A percentile compares a stretch with the other conserved stretches of the same genome.
Evolutionary conservation across 2,113 vertebrate genomes (phyloP).

Genomic region (Rhegmatorhina hoffmannsi): DNA sequence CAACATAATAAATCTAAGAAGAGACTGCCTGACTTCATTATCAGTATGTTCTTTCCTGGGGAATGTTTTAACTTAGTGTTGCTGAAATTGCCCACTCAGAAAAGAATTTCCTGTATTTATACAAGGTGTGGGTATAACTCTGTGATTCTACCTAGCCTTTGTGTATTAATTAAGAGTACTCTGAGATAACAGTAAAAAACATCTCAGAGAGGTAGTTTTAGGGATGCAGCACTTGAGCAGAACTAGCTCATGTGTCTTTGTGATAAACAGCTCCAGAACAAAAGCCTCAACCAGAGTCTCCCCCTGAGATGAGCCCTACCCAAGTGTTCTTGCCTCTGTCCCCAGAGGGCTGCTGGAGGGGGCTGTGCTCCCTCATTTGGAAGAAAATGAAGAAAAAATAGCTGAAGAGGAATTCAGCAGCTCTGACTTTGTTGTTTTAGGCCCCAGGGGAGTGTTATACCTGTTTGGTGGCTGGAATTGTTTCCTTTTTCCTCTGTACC

Average conservation of each 20-base stretch:
- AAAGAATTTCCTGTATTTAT: background rate
- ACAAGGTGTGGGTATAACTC: background rate
- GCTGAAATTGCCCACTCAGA: background rate
- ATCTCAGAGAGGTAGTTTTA: background rate
- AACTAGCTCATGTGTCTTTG: rapidly evolving
- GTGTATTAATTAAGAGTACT: background rate
- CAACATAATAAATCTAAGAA: background rate
- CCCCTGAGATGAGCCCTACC: background rate
- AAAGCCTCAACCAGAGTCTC: background rate
- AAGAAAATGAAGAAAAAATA: background rate
- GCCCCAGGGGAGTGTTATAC: background rate
- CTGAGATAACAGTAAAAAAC: background rate
- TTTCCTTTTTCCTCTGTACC: background rate
- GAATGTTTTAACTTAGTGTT: background rate
- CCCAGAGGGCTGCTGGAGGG: background rate
- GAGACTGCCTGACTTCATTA: background rate
- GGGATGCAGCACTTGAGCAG: background rate
- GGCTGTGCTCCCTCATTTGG: background rate
- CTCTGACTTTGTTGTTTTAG: background rate
- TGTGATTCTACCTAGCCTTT: background rate
- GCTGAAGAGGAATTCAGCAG: background rate
- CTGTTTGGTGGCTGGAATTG: background rate
- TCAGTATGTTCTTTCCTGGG: background rate
- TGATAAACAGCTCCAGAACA: background rate
- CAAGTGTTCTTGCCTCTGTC: background rate